These are phyloP conservation scores for Willowsia nigromaculata DNA, from an alignment of 2,888 invertebrate species.

Conservation along the genomic window DNA sequence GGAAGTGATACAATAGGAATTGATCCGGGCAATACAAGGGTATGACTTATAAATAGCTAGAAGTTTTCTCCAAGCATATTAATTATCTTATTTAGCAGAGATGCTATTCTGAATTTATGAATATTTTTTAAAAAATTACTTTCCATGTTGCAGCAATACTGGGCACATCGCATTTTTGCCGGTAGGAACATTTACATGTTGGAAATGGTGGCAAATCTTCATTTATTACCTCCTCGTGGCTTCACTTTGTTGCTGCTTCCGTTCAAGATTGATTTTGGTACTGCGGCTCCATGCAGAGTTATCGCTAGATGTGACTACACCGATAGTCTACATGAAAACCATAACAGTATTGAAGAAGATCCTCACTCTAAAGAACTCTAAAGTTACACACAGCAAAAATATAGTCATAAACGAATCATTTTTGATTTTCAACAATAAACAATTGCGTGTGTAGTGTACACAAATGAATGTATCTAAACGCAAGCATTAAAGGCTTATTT, in stretches of 20 bases:
- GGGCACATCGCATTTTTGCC: constrained; percentile 59
- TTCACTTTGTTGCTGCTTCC: constrained; percentile 74
- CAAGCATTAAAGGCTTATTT: too few relatives aligned
- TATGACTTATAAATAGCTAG: neutral
- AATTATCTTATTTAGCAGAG: too few relatives aligned
- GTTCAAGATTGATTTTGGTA: constrained; percentile 75
- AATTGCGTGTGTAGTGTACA: too few relatives aligned
- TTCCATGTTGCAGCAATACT: constrained; percentile 49
- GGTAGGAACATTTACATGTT: constrained; percentile 70
- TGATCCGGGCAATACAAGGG: constrained; percentile 66
- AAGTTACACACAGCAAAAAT: too few relatives aligned
- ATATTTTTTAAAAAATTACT: neutral
- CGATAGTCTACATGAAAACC: neutral
- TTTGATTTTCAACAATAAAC: too few relatives aligned
- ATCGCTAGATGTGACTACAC: neutral
- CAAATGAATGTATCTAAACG: too few relatives aligned
- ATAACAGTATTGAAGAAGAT: neutral
- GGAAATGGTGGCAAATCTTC: constrained; percentile 76
- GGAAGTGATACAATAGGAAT: constrained; percentile 73
- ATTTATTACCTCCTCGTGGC: constrained; percentile 70
- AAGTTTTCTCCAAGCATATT: neutral
- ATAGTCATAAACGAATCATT: too few relatives aligned
- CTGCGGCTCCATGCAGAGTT: constrained; percentile 60
- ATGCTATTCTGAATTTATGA: too few relatives aligned
- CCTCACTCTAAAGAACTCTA: too few relatives aligned